Conservation (phyloP, 2,888 invertebrate genomes). For the Rhabditoides inermis region DNA sequence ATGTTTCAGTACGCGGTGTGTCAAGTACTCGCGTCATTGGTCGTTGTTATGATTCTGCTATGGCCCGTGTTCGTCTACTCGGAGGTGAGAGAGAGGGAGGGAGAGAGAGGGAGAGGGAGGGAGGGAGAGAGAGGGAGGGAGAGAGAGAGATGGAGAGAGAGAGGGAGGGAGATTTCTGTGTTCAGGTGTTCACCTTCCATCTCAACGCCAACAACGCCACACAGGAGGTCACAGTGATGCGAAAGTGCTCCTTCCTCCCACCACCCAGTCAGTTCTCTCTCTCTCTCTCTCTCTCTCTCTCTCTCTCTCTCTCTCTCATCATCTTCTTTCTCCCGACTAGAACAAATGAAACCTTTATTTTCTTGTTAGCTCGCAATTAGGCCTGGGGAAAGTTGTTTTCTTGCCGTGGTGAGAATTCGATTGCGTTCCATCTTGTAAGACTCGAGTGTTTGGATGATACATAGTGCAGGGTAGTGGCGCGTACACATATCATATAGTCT, state of each 20-base stretch:
- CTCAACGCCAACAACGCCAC: conserved; percentile 33
- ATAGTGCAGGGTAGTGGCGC: no score
- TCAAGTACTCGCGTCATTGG: conserved; percentile 36
- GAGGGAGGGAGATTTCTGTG: background rate
- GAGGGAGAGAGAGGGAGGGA: background rate
- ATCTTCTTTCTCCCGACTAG: no score
- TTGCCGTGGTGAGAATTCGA: no score
- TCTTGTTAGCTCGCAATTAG: no score
- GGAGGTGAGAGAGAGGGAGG: conserved; percentile 11
- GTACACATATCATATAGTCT: no score
- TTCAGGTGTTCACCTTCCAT: conserved; percentile 38
- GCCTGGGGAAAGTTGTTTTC: no score
- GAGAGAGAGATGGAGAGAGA: conserved; percentile 2
- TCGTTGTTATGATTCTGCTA: conserved; percentile 38
- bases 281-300: no score
- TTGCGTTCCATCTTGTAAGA: no score
- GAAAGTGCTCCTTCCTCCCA: conserved; percentile 38
- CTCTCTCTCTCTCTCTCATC: no score
- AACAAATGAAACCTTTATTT: no score
- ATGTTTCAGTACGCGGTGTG: conserved; percentile 36
- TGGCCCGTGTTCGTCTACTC: conserved; percentile 49
- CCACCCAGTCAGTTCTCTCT: conserved; percentile 26
- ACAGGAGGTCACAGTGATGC: conserved; percentile 30
- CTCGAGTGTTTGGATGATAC: no score
- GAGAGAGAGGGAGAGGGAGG: background rate